phyloP scores from a whole-genome alignment of 2,113 vertebrate species.

The Eulemur macaco region DNA sequence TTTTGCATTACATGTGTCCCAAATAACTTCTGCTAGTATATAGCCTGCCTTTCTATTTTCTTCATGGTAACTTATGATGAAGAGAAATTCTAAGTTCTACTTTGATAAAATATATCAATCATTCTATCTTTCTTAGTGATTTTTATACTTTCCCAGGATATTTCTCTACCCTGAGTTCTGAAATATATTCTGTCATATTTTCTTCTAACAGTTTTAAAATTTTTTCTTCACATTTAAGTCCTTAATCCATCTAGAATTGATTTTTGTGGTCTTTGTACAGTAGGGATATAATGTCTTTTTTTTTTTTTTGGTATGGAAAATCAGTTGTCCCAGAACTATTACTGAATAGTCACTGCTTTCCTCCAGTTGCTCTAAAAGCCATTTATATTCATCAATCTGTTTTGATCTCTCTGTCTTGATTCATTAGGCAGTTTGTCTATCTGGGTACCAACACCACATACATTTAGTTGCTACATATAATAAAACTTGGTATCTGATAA shows the following conservation, averaged over 20 bases:
- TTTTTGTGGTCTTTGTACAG: constrained; percentile 48
- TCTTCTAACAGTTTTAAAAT: constrained; percentile 48
- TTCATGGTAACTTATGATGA: not conserved
- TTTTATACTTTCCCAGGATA: constrained; percentile 35
- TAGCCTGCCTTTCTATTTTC: not conserved
- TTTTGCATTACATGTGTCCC: not conserved
- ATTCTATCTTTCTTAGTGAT: constrained; percentile 25
- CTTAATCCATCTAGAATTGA: constrained; percentile 64
- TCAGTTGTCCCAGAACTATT: constrained; percentile 40
- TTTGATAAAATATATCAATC: constrained; percentile 24
- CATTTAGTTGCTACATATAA: constrained; percentile 8
- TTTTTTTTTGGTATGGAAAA: constrained; percentile 29
- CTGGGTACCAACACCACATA: not conserved
- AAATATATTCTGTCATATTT: constrained; percentile 54
- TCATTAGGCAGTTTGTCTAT: constrained; percentile 25
- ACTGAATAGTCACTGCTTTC: not conserved
- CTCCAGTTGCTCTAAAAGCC: constrained; percentile 23
- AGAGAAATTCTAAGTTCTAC: constrained; percentile 36
- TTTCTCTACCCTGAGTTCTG: constrained; percentile 36
- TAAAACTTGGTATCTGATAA: constrained; percentile 7
- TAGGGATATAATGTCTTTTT: not conserved
- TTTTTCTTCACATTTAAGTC: constrained; percentile 42
- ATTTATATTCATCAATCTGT: not conserved
- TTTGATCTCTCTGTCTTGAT: constrained; percentile 8
- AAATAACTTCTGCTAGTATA: not conserved